Evolutionary conservation across 2,113 vertebrate genomes (phyloP).

Genomic region (Oryzias javanicus): DNA sequence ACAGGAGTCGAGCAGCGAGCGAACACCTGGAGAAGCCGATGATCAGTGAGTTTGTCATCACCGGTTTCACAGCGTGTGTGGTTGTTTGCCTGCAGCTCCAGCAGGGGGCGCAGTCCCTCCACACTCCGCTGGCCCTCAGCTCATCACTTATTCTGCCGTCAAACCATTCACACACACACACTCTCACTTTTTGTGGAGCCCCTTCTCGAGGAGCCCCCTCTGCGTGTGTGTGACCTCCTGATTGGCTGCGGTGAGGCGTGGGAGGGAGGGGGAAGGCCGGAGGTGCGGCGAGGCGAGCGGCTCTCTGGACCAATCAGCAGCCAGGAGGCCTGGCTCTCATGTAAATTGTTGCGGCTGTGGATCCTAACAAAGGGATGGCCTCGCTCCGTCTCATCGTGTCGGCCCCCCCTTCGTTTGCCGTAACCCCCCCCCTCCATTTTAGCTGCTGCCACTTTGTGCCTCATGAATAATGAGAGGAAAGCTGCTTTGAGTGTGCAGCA

Average conservation of each 20-base stretch:
- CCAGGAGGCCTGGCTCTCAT: slow-evolving; percentile 59
- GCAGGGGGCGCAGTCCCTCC: slow-evolving; percentile 52
- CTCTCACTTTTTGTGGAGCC: slow-evolving; percentile 14
- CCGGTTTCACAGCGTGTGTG: neutral
- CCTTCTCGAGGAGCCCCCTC: neutral
- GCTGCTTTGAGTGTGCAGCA: slow-evolving; percentile 1
- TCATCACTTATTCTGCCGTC: slow-evolving; percentile 29
- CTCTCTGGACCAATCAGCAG: slow-evolving; percentile 55
- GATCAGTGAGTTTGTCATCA: too few species aligned
- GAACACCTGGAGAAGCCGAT: too few species aligned
- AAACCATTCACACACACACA: neutral
- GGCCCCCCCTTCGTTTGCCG: neutral
- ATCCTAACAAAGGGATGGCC: slow-evolving; percentile 54
- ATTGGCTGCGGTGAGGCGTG: slow-evolving; percentile 43
- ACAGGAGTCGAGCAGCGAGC: too few species aligned
- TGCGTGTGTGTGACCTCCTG: slow-evolving; percentile 27
- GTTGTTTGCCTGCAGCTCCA: slow-evolving; percentile 28
- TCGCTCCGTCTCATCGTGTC: slow-evolving; percentile 19
- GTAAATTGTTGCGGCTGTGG: slow-evolving; percentile 76
- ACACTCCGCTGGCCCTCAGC: neutral
- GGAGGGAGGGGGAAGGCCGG: slow-evolving; percentile 34
- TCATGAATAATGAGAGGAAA: slow-evolving; percentile 9
- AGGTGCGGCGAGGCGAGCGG: slow-evolving; percentile 26
- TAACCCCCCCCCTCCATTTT: neutral
- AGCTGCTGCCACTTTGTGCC: neutral